Base-by-base conservation (phyloP, 35 echinoderm and acorn worm genomes). In the Diadema setosum region DNA sequence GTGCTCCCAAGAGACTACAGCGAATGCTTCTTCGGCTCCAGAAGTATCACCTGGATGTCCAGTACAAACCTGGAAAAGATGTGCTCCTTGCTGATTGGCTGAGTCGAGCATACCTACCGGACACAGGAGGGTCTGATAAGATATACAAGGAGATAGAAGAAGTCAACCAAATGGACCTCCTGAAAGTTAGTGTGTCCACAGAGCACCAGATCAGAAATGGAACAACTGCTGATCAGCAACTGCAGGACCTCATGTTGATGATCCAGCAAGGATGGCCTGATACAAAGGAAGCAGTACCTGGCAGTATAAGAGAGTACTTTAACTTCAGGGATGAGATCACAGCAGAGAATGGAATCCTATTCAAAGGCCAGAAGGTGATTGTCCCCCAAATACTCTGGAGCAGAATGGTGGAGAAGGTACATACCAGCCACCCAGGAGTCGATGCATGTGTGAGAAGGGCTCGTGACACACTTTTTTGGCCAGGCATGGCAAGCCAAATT, bases 271-370 rank as follows among this genome's bases (percentile, higher is more conserved):
- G 91, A 41, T 93, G 91, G 85, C 91, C 86, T 85, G 69, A 90
- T 5, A 43, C 5, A 20, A 87, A 42, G 36, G 39, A 59, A n/a
- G 84, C 58, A 39, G 49, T 87, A 0, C 69, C 90, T 20, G 56
- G 76, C 1, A 60, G 45, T 42, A 85, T 90, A 65, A 42, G 40
- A 74, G 82, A 80, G 27, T 89, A 88, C 34, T 89, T 59, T 35
- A 24, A 90, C 25, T 94, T 29, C 49, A 57, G 92, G 40, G 92
- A 94, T 64, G 92, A 90, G 83, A 78, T 94, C 12, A 87, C 92
- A 84, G 69, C 82, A 42, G 87, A 94, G 20, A 81, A 94, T 90
- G 87, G 87, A 39, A 86, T 90, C 37, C n/a, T 94, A 2, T 90
- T 85, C 58, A 90, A 94, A 65, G 92, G 82, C 25, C 61, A 48